Evolutionary conservation across 2,888 invertebrate genomes (phyloP), one percentile per base, ranked within the genome.

Genomic region (Flexamia atlantica): DNA sequence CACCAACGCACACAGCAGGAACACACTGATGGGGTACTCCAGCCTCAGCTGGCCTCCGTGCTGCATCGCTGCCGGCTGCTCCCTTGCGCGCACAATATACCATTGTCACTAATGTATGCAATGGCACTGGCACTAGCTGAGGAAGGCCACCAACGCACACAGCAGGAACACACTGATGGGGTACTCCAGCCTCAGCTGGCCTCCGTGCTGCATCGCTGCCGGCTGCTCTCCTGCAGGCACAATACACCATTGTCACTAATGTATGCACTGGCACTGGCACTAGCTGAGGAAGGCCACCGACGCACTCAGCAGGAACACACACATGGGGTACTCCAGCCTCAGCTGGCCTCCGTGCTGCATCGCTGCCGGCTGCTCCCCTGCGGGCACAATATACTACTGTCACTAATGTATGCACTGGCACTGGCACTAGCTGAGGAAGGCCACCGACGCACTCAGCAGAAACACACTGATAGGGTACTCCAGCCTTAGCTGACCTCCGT

Each of bases 41-140:
- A 95, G 92, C 42, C 94, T 92, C 50, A 94, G 91, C 89, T 94
- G 94, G 0, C 94, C 94, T 82, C 95, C 96, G 87, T 95, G 95
- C 90, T 96, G 96, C 95, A 96, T 96, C 68, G 96, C 96, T 80
- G 96, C 96, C 87, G 96, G 96, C 90, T 96, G 95, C 90, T 97
- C 96, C 86, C 95, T 96, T 96, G 92, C 68, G 3, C 10, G 12
- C 1, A 2, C 3, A 25, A 23, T 32, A 32, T 25, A 32, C n/a
- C 1, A n/a, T 17, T 9, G 32, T 70, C 32, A 70, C 4, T 70
- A 5, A 28, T 9, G 3, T 23, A 5, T 4, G 4, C 9, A 36
- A 36, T 68, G n/a, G 12, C 70, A 30, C 40, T 20, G 81, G 76
- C 84, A 87, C 82, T 79, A 83, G 64, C 89, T 88, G 80, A 89